Conservation (phyloP, 1,140 invertebrate genomes). For the Danaus melanippus region DNA sequence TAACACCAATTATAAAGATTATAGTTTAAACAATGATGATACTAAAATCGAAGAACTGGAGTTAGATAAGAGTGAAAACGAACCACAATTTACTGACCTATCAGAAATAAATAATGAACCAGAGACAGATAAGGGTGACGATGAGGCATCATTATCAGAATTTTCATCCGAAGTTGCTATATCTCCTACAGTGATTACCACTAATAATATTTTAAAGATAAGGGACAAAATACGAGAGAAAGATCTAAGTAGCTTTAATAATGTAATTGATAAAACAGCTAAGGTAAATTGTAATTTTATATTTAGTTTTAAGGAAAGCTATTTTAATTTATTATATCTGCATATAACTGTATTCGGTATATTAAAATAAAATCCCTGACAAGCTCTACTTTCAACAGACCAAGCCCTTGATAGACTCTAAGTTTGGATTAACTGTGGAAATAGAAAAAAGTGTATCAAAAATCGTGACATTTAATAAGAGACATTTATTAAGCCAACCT, state of each 20-base stretch:
- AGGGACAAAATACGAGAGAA: slow-evolving; percentile 22
- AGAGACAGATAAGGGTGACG: slow-evolving; percentile 9
- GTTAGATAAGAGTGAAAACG: slow-evolving; percentile 9
- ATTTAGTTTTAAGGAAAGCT: slow-evolving; percentile 10
- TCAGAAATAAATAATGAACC: slow-evolving; percentile 7
- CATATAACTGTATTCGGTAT: too few species aligned
- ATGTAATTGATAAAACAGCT: slow-evolving; percentile 8
- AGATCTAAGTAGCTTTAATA: slow-evolving; percentile 6
- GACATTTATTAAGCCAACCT: too few species aligned
- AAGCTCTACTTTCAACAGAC: too few species aligned
- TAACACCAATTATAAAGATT: slow-evolving; percentile 4
- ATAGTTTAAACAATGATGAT: slow-evolving; percentile 11
- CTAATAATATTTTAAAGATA: slow-evolving; percentile 8
- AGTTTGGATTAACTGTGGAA: neutral
- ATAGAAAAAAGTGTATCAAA: neutral
- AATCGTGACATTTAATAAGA: neutral
- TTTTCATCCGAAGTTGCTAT: slow-evolving; percentile 37
- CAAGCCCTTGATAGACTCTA: too few species aligned
- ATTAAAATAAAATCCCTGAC: too few species aligned
- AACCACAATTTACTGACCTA: slow-evolving; percentile 6
- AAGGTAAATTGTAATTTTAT: slow-evolving; percentile 18
- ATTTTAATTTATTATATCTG: neutral
- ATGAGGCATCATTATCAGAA: slow-evolving; percentile 42
- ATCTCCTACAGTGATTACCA: slow-evolving; percentile 4
- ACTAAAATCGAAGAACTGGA: slow-evolving; percentile 7